Percentiles rank a stretch among this genome's conserved stretches.
Conservation (phyloP, 2,113 vertebrate species). For the Macrotis lagotis region DNA sequence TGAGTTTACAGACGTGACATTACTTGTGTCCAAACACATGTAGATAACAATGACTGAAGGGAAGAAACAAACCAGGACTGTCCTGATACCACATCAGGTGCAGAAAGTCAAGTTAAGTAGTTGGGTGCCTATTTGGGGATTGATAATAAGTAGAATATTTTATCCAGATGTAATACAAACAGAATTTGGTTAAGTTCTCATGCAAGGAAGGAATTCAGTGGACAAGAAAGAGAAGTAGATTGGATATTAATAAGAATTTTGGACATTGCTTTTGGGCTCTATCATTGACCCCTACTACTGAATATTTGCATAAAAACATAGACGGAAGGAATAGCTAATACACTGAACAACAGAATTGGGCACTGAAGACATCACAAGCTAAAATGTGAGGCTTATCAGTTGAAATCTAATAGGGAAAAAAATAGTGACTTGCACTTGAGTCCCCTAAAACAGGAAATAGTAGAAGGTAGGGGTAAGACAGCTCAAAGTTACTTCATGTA, state of each 20-base stretch:
- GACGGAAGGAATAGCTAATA: neutral
- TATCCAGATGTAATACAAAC: neutral
- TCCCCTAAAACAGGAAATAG: neutral
- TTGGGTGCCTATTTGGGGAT: neutral
- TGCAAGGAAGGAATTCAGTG: neutral
- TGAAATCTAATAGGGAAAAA: neutral
- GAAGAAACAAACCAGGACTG: neutral
- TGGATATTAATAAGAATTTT: neutral
- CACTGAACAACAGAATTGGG: neutral
- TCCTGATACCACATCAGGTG: neutral
- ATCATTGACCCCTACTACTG: neutral
- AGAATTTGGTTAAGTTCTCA: neutral
- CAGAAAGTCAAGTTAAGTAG: neutral
- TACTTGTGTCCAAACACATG: too few species aligned
- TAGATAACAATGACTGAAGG: neutral
- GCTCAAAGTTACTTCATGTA: neutral
- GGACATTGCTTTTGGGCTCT: neutral
- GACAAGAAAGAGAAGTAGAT: neutral
- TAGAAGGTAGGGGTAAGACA: neutral
- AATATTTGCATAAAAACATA: neutral
- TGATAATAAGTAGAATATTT: neutral
- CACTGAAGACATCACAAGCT: neutral
- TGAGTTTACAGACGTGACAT: too few species aligned
- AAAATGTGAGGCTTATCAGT: neutral
- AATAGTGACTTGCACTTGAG: neutral